These are phyloP conservation scores for Troides helena DNA, from an alignment of 2,888 invertebrate genomes.

Conservation along the genomic window DNA sequence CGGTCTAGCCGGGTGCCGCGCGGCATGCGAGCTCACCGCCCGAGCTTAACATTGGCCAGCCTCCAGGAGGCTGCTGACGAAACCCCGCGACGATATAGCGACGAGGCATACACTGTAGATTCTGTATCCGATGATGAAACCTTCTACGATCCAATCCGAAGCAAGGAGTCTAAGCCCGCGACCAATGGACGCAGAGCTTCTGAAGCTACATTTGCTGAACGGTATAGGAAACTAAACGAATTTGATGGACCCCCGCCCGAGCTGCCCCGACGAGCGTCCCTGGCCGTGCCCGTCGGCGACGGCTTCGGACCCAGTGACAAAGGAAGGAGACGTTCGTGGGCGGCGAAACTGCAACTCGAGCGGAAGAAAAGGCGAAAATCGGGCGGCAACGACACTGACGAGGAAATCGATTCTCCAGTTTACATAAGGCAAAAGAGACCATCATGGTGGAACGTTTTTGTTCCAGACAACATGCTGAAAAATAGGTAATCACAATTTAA, in stretches of 20 bases:
- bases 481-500: slow-evolving; percentile 78
- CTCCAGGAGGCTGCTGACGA: slow-evolving; percentile 71
- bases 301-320: slow-evolving; percentile 67
- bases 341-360: slow-evolving; percentile 74
- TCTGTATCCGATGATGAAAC: slow-evolving; percentile 66
- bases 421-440: slow-evolving; percentile 86
- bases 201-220: slow-evolving; percentile 70
- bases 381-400: slow-evolving; percentile 68
- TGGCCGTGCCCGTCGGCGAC: slow-evolving; percentile 66
- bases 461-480: slow-evolving; percentile 86
- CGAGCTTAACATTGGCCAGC: slow-evolving; percentile 71
- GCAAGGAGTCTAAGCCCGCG: slow-evolving; percentile 49
- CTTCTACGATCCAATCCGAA: slow-evolving; percentile 56
- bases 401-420: slow-evolving; percentile 63
- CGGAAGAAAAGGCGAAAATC: slow-evolving; percentile 80
- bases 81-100: slow-evolving; percentile 67
- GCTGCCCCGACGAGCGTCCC: slow-evolving; percentile 68
- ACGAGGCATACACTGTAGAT: slow-evolving; percentile 59
- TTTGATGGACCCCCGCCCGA: slow-evolving; percentile 69
- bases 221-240: slow-evolving; percentile 70
- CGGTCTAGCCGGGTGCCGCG: slow-evolving; percentile 56
- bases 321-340: slow-evolving; percentile 84
- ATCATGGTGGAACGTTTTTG: slow-evolving; percentile 95
- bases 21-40: slow-evolving; percentile 63
- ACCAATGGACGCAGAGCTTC: slow-evolving; percentile 72